phyloP scores from a whole-genome alignment of 2,888 invertebrate species.

The Notocelia uddmanniana region DNA sequence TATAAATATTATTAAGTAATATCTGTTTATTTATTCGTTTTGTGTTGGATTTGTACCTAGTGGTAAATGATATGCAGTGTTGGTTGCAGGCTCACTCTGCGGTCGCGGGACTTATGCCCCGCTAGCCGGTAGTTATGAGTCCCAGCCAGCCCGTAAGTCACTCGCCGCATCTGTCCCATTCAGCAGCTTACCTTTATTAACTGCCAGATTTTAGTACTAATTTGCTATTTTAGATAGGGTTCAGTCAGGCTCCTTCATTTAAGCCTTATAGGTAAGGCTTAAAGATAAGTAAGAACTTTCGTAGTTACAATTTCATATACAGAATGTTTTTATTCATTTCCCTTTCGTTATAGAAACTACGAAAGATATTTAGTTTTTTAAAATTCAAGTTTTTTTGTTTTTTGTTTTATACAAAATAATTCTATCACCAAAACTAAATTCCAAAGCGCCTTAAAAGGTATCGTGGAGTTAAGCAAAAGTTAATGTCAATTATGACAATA shows the following conservation, averaged over 20 bases:
- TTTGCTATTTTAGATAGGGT: conserved; percentile 27
- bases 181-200: conserved; percentile 62
- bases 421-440: too few species aligned
- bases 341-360: too few species aligned
- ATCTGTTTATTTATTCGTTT: conserved; percentile 35
- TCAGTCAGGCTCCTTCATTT: background rate
- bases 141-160: conserved; percentile 70
- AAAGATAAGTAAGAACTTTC: too few species aligned
- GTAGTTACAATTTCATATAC: too few species aligned
- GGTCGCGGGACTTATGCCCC: conserved; percentile 79
- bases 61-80: conserved; percentile 42
- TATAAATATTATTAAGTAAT: background rate
- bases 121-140: conserved; percentile 78
- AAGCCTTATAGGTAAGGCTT: background rate
- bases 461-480: too few species aligned
- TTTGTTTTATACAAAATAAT: too few species aligned
- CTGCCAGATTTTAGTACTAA: conserved; percentile 35
- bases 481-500: too few species aligned
- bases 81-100: conserved; percentile 55
- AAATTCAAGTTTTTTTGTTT: too few species aligned
- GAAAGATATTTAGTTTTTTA: too few species aligned
- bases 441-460: too few species aligned
- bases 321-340: too few species aligned
- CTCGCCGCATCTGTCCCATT: conserved; percentile 72
- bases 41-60: conserved; percentile 17